Evolutionary conservation across 2,113 vertebrate genomes (phyloP), one percentile per base, ranked within the genome.

Genomic region (Verasper variegatus): DNA sequence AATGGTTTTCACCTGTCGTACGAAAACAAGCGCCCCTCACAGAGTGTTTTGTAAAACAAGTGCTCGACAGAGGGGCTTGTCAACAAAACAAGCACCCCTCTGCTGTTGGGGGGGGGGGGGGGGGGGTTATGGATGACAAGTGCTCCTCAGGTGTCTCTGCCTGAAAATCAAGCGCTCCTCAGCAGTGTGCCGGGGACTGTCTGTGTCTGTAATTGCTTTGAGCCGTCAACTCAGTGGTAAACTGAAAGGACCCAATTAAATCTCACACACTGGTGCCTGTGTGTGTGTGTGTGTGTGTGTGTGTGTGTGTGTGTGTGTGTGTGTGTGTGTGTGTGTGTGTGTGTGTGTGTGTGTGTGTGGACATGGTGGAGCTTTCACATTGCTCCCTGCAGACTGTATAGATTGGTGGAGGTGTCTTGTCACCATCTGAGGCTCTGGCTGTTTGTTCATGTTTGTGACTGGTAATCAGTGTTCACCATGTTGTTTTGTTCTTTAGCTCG

Each of bases 211-310:
- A 94, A 94, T 92, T 94, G 91, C 91, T 90, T 84, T 92, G 90
- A 91, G 91, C 87, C 77, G 90, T 91, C 90, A 87, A 78, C 92
- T 89, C 92, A 86, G 91, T 76, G 82, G 88, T 86, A 86, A 92
- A 85, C 82, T 84, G 85, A 85, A 88, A 91, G 81, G 83, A 91
- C 81, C 90, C 93, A 92, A 94, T 94, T 93, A 93, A 92, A 92
- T 86, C 81, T 78, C 80, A 85, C 81, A 69, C 85, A 86, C 72
- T 82, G 76, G 55, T 74, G 78, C 79, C 61, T 84, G 82, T 77
- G 60, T 59, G 82, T 18, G 68, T 56, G 74, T 72, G 67, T 82
- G 78, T 60, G 71, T 11, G 70, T 2, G 15, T 26, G 63, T n/a
- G 20, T n/a, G 62, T 69, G 74, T 47, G 63, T 42, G 69, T 69